A percentile compares a stretch with the other conserved stretches of the same genome.
Conservation (phyloP, 2,797 vertebrate genomes). For the Tapera naevia region DNA sequence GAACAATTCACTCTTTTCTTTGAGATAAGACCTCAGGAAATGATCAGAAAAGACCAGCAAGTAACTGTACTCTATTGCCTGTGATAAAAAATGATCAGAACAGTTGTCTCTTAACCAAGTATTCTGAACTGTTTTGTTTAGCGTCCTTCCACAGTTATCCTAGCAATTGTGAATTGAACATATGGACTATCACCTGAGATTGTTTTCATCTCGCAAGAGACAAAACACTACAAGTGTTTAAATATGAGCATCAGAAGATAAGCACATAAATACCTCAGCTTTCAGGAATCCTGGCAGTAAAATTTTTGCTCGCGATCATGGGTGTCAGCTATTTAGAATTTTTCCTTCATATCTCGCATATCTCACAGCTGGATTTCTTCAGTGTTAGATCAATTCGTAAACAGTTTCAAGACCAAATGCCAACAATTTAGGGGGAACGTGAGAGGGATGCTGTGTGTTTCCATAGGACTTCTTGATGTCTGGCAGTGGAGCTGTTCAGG, state of each 20-base stretch:
- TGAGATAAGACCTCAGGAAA: background rate
- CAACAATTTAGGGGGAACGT: background rate
- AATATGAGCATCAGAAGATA: background rate
- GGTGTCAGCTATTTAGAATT: background rate
- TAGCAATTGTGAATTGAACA: background rate
- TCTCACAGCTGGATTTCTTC: background rate
- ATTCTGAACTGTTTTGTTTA: background rate
- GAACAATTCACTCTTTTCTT: background rate
- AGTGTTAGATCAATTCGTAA: background rate
- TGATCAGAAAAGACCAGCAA: background rate
- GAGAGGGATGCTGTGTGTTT: background rate
- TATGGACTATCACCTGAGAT: background rate
- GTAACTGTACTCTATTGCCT: background rate
- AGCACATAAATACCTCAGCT: background rate
- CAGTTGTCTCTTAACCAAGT: background rate
- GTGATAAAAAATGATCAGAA: background rate
- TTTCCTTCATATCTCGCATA: background rate
- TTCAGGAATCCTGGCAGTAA: background rate
- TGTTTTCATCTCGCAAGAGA: background rate
- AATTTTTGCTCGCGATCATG: background rate
- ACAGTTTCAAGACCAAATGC: background rate
- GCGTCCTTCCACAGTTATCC: background rate
- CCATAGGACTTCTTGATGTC: background rate
- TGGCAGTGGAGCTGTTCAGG: background rate
- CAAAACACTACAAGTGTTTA: background rate